Evolutionary conservation across 2,797 vertebrate species (phyloP), one percentile per base, ranked within the genome.

Genomic region (Anas capensis): DNA sequence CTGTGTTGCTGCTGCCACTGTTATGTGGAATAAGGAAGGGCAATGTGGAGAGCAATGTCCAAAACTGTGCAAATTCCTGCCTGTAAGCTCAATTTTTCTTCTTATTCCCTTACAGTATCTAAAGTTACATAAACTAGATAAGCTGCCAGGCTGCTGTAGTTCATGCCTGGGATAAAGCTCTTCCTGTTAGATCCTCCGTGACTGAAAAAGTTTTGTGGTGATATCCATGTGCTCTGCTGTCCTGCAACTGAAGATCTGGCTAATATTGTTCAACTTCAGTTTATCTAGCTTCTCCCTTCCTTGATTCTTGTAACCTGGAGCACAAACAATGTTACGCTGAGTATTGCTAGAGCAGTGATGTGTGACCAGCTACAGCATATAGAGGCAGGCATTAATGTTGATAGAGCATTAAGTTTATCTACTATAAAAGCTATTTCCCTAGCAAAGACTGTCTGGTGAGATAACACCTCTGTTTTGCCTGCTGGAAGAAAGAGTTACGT

Each of bases 181-280:
- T 77, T 87, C 19, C 34, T 77, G 0, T 68, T 23, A 68, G n/a
- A 26, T 40, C 29, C 9, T n/a, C 14, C 51, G 20, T 72, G 54
- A 34, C n/a, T 81, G 29, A 33, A 57, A 20, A 70, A 5, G 10
- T 36, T 80, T 54, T 57, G 2, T 81, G 14, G 10, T 83, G 65
- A 31, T 57, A 57, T 64, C 3, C 64, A 29, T 0, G 0, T 3
- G 1, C 27, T 56, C 31, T 14, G 8, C 19, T 60, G 11, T 57
- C 33, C 71, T 57, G 40, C 33, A 88, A 10, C 26, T 46, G 33
- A 79, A 58, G 18, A 24, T 87, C 57, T 80, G 64, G 26, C 29
- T 65, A 44, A 10, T 54, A 14, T 54, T 40, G 29, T 73, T 51
- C 48, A 69, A 1, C 29, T 51, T 31, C 10, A 33, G 12, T 7